A percentile compares a stretch with the other conserved stretches of the same genome.
phyloP scores from a whole-genome alignment of 2,113 vertebrate species.

The Jaculus jaculus region DNA sequence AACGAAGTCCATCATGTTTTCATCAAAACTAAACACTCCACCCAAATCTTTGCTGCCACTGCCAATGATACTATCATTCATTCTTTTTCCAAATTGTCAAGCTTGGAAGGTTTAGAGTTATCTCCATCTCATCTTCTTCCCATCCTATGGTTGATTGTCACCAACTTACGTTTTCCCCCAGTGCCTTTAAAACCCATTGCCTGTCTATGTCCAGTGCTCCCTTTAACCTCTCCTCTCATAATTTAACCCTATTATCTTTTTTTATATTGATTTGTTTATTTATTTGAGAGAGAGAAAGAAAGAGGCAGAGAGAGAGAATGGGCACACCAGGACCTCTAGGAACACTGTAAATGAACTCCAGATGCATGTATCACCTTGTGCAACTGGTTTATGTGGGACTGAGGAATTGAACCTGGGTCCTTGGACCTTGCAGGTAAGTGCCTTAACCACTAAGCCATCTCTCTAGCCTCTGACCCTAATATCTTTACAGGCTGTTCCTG shows the following conservation, averaged over 20 bases:
- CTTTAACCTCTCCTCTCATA: background rate
- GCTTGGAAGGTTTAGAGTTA: background rate
- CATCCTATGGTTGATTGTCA: background rate
- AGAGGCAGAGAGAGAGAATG: too few species aligned
- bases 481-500: background rate
- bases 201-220: background rate
- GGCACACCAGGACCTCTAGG: too few species aligned
- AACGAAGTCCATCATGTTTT: conserved; percentile 22
- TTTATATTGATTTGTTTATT: too few species aligned
- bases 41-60: background rate
- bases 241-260: background rate
- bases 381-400: too few species aligned
- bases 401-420: too few species aligned
- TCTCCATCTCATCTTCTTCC: background rate
- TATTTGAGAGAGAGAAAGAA: too few species aligned
- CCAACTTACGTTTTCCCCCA: background rate
- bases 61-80: background rate
- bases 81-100: background rate
- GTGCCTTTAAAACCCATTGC: background rate
- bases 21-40: background rate
- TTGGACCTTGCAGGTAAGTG: too few species aligned
- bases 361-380: too few species aligned
- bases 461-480: too few species aligned
- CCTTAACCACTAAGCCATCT: too few species aligned
- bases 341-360: too few species aligned